Base-by-base conservation (phyloP, 2,797 vertebrate genomes). In the Bradypus variegatus region DNA sequence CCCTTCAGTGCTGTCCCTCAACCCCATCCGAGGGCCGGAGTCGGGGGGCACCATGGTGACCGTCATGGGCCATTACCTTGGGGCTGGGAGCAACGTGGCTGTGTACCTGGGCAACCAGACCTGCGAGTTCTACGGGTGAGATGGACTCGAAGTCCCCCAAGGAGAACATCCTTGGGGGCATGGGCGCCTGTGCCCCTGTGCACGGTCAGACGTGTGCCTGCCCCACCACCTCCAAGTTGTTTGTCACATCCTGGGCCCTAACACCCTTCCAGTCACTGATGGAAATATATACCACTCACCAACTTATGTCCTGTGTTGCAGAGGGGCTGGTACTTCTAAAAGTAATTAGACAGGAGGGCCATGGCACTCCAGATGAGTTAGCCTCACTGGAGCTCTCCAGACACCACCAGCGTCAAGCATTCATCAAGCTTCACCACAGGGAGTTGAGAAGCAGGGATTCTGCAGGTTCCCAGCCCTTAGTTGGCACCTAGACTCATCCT, bases 31-130 rank as follows among this genome's bases (percentile, higher is more conserved):
- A 0, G 99, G 99, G 15, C 99, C 99, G 0, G 99, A 99, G 97
- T 99, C 99, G 0, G 99, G 99, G 48, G 99, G 99, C 89, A 99
- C 99, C 11, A 98, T 98, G 97, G 98, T 99, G 33, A 99, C 99
- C 86, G 98, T 99, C 96, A 97, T 98, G 0, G 99, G 99, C 69
- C 98, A 98, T 90, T 98, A 99, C 97, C 98, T 99, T 0, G 98
- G 98, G 0, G 98, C 99, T 0, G 99, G 99, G 91, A 99, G 99
- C 98, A 98, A 79, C 0, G 99, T 99, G 84, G 98, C 97, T 0
- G 98, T 99, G 55, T 97, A 98, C 93, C 98, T 99, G 94, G 99
- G 99, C 41, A 99, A 99, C 97, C 99, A 99, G 97, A 99, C 98
- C 41, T 99, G 99, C 96, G 97, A 99, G 90, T 99, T 99, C 97